phyloP scores from a whole-genome alignment of 1,140 invertebrate species.

The Zaprionus taronus region DNA sequence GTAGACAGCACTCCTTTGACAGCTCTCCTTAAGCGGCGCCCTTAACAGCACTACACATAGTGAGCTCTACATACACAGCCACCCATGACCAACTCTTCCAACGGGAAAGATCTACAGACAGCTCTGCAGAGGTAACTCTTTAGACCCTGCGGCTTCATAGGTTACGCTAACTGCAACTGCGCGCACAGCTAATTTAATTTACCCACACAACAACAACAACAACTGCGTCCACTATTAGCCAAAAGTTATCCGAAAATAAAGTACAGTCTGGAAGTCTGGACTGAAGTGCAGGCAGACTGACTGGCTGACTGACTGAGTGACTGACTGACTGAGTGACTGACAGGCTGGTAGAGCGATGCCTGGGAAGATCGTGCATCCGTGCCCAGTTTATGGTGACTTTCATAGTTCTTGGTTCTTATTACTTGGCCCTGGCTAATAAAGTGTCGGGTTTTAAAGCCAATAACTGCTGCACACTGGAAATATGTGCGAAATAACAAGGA shows the following conservation, averaged over 20 bases:
- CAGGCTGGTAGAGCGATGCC: not conserved
- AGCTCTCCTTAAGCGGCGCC: not conserved
- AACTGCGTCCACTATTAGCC: slow-evolving; percentile 59
- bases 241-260: slow-evolving; percentile 34
- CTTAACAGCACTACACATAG: not conserved
- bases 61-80: not conserved
- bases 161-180: slow-evolving; percentile 66
- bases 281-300: not conserved
- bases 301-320: not conserved
- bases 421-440: slow-evolving; percentile 19
- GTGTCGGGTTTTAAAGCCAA: slow-evolving; percentile 28
- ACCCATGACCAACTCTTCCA: not conserved
- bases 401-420: slow-evolving; percentile 1
- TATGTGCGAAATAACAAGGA: slow-evolving; percentile 44
- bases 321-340: not conserved
- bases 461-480: slow-evolving; percentile 33
- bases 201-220: slow-evolving; percentile 34
- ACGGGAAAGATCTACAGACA: not conserved
- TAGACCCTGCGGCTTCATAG: slow-evolving; percentile 35
- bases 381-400: slow-evolving; percentile 4
- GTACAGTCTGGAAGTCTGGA: not conserved
- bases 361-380: not conserved
- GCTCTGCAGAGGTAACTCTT: not conserved
- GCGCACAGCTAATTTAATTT: slow-evolving; percentile 67
- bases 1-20: not conserved